These are phyloP conservation scores for Xanthorhoe spadicearia DNA, from an alignment of 2,888 invertebrate species.

Conservation along the genomic window DNA sequence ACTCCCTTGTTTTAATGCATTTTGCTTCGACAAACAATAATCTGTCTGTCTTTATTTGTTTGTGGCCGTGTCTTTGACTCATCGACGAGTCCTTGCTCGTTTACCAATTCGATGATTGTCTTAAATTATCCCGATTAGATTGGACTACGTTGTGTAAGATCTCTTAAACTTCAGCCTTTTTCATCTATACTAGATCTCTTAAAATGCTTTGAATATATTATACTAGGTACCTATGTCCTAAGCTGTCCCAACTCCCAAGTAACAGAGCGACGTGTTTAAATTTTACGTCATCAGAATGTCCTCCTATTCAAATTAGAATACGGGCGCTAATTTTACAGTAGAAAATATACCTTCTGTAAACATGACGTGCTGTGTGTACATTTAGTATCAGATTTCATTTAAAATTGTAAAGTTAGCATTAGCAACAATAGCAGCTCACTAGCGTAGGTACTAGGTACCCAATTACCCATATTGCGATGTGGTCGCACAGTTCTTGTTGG, in stretches of 20 bases:
- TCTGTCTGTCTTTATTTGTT: conserved; percentile 8
- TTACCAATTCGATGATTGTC: conserved; percentile 18
- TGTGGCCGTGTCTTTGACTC: not conserved
- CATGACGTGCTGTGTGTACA: not conserved
- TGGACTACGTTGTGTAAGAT: not conserved
- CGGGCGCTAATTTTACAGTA: conserved; percentile 68
- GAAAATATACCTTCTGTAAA: conserved; percentile 29
- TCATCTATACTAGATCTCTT: too few species aligned
- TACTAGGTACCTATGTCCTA: not conserved
- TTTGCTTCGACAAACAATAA: conserved; percentile 27
- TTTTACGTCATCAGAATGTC: conserved; percentile 23
- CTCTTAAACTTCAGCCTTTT: too few species aligned
- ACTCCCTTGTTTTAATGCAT: conserved; percentile 31
- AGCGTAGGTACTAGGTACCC: not conserved
- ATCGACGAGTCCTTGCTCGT: conserved; percentile 17
- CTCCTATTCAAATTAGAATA: conserved; percentile 29
- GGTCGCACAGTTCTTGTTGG: not conserved
- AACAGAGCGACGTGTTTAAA: conserved; percentile 22
- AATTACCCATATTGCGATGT: not conserved
- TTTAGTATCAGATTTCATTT: not conserved
- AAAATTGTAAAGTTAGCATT: not conserved
- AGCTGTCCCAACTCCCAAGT: not conserved
- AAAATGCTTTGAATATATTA: not conserved
- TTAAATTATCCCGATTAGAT: conserved; percentile 4
- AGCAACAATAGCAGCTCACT: not conserved